These are phyloP conservation scores for Mastomys coucha DNA, from an alignment of 2,113 vertebrate genomes.

Conservation along the genomic window DNA sequence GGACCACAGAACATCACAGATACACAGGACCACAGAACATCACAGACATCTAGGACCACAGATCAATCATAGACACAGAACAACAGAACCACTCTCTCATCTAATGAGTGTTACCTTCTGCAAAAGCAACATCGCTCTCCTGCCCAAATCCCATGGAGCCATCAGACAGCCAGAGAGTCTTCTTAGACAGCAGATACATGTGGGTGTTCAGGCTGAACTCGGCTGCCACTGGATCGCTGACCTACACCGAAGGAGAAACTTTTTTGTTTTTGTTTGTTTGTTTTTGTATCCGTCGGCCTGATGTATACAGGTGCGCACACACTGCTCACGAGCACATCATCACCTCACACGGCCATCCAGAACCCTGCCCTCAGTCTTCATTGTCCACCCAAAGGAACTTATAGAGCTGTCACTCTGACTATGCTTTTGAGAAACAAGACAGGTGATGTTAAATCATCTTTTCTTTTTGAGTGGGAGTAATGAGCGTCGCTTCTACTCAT, in stretches of 20 bases:
- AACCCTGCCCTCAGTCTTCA: not conserved
- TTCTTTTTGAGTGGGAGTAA: not conserved
- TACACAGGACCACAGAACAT: too few relatives aligned
- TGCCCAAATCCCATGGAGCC: slow-evolving; percentile 96
- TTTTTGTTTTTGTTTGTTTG: not conserved
- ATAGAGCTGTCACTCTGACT: not conserved
- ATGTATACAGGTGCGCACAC: not conserved
- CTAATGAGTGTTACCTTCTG: slow-evolving; percentile 90
- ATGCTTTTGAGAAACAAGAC: not conserved
- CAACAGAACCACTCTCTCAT: not conserved
- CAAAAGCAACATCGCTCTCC: slow-evolving; percentile 93
- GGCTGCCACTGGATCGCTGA: slow-evolving; percentile 96
- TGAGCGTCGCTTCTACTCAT: not conserved
- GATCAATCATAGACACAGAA: too few relatives aligned
- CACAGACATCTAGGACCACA: not conserved
- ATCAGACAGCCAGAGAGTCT: slow-evolving; percentile 94
- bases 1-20: too few relatives aligned
- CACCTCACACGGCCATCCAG: rapidly evolving
- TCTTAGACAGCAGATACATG: slow-evolving; percentile 95
- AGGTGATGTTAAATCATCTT: not conserved
- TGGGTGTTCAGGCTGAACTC: slow-evolving; percentile 97
- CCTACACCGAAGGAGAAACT: slow-evolving; percentile 86
- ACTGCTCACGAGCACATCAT: not conserved
- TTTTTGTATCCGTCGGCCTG: not conserved
- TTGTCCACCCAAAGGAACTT: not conserved